Evolutionary conservation across 2,888 invertebrate species (phyloP).

Genomic region (Belgica antarctica): DNA sequence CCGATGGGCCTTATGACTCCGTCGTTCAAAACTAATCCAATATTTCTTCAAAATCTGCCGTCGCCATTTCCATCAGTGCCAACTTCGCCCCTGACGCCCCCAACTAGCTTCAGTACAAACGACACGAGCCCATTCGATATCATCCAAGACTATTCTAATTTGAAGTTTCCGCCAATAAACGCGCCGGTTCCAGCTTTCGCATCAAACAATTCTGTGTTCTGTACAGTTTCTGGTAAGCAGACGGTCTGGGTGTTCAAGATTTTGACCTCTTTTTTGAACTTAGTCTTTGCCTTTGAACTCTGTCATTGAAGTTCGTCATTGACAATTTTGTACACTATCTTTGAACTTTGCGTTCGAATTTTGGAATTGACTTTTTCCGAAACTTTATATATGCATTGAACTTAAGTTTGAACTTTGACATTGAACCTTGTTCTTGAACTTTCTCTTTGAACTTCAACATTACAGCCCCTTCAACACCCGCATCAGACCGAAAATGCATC

Average conservation of each 20-base stretch:
- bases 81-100: conserved; percentile 33
- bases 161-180: conserved; percentile 35
- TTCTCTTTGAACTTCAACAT: no score
- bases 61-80: conserved; percentile 29
- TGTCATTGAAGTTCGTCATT: no score
- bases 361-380: no score
- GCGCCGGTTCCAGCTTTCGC: conserved; percentile 15
- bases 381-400: no score
- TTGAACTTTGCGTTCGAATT: no score
- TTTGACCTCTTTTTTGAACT: no score
- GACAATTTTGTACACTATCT: no score
- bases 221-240: no score
- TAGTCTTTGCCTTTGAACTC: no score
- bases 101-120: conserved; percentile 30
- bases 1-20: conserved; percentile 50
- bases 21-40: neutral
- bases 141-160: conserved; percentile 8
- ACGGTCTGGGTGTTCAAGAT: no score
- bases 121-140: conserved; percentile 4
- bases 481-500: conserved; percentile 34
- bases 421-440: no score
- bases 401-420: no score
- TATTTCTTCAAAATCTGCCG: conserved; percentile 16
- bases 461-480: conserved; percentile 39
- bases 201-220: conserved; percentile 33